A percentile compares a stretch with the other conserved stretches of the same genome.
Evolutionary conservation across 2,888 invertebrate genomes (phyloP).

Genomic region (Callyntrura guangdongensis): DNA sequence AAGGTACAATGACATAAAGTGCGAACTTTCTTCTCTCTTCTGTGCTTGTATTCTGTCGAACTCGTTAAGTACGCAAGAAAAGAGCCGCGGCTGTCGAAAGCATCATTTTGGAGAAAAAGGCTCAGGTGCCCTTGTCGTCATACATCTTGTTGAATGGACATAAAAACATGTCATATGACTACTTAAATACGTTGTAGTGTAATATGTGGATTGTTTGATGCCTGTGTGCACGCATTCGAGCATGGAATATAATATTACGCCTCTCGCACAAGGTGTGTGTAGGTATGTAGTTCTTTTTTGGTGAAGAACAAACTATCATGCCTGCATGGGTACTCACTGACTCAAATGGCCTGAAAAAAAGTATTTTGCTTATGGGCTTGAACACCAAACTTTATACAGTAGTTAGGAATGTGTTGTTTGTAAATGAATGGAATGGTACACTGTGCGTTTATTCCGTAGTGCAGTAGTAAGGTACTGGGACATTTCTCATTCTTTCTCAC

Average conservation of each 20-base stretch:
- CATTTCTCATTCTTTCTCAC: neutral
- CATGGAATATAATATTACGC: constrained; percentile 14
- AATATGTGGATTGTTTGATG: neutral
- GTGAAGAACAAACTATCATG: constrained; percentile 31
- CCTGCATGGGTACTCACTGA: neutral
- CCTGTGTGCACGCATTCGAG: constrained; percentile 6
- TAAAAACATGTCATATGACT: constrained; percentile 53
- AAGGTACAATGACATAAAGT: neutral
- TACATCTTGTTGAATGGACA: constrained; percentile 56
- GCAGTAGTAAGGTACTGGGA: neutral
- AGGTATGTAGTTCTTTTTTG: neutral
- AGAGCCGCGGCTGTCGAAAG: neutral
- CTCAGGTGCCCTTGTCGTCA: constrained; percentile 65
- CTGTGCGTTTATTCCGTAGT: neutral
- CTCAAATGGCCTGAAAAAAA: constrained; percentile 33
- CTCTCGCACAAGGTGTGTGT: neutral
- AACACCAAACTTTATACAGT: neutral
- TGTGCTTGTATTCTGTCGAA: neutral
- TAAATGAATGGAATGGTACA: neutral
- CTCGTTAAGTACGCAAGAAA: neutral
- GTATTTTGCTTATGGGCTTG: neutral
- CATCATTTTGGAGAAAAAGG: constrained; percentile 52
- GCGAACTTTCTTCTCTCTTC: neutral
- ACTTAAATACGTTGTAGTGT: neutral
- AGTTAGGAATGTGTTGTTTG: neutral